These are phyloP conservation scores for Sciurus carolinensis DNA, from an alignment of 2,797 vertebrate genomes.

Conservation along the genomic window DNA sequence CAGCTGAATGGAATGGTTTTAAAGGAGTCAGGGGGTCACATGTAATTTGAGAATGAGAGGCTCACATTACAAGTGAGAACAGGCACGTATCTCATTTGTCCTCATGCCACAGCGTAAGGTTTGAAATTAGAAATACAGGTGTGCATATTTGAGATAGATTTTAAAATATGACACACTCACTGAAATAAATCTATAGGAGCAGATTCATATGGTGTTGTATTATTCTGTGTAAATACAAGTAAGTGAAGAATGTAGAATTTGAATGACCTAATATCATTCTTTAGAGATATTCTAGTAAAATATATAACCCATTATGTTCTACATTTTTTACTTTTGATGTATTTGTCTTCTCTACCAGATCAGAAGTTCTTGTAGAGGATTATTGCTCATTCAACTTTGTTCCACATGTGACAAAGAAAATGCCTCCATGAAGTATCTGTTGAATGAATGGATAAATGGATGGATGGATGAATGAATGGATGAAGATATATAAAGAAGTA, in stretches of 20 bases:
- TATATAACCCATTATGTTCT: neutral
- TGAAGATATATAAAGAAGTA: neutral
- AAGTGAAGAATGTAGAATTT: neutral
- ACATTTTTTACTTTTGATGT: neutral
- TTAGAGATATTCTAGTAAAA: neutral
- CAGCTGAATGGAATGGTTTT: neutral
- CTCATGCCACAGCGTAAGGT: neutral
- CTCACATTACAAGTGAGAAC: neutral
- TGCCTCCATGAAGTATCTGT: neutral
- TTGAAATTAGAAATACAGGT: slow-evolving; percentile 17
- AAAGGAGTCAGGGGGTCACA: neutral
- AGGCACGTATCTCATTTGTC: neutral
- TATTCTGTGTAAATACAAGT: too few relatives aligned
- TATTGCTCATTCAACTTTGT: neutral
- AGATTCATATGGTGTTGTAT: neutral
- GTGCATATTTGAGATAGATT: neutral
- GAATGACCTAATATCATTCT: neutral
- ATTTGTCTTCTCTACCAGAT: neutral
- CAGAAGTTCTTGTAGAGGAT: neutral
- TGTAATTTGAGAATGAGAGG: neutral
- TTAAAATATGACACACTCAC: neutral
- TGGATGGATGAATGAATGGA: neutral
- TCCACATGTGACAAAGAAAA: fast-evolving
- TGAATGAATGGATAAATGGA: neutral
- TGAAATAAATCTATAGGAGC: neutral